phyloP scores from a whole-genome alignment of 1,140 invertebrate genomes.

The Magallana ariakensis region DNA sequence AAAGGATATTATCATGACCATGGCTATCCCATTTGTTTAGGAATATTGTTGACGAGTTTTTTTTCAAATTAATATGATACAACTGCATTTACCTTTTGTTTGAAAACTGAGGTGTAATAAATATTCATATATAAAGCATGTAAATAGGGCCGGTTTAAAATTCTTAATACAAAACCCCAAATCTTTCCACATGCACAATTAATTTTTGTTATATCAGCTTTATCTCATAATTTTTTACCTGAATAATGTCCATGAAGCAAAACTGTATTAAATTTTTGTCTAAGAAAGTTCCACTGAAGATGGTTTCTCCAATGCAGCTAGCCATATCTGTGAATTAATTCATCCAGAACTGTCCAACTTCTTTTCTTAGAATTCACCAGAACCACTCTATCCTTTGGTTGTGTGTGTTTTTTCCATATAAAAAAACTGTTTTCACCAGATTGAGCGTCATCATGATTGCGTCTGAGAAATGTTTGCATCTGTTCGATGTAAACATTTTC shows the following conservation, averaged over 20 bases:
- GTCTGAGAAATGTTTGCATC: slow-evolving; percentile 49
- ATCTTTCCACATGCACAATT: not conserved
- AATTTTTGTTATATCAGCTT: not conserved
- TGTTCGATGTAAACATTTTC: slow-evolving; percentile 21
- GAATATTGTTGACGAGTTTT: too few relatives aligned
- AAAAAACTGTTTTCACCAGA: slow-evolving; percentile 46
- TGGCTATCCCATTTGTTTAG: too few relatives aligned
- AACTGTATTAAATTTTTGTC: slow-evolving; percentile 54
- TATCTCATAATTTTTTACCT: slow-evolving; percentile 20
- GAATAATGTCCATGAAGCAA: slow-evolving; percentile 51
- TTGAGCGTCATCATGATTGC: slow-evolving; percentile 41
- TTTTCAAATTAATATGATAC: too few relatives aligned
- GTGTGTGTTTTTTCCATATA: slow-evolving; percentile 49
- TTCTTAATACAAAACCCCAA: too few relatives aligned
- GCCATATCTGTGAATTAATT: slow-evolving; percentile 42
- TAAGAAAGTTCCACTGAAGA: slow-evolving; percentile 40
- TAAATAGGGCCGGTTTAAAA: too few relatives aligned
- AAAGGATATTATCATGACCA: too few relatives aligned
- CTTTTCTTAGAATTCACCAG: slow-evolving; percentile 46
- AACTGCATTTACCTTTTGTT: too few relatives aligned
- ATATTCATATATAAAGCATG: too few relatives aligned
- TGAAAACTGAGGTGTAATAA: too few relatives aligned
- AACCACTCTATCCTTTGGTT: slow-evolving; percentile 39
- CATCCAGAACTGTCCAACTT: slow-evolving; percentile 51
- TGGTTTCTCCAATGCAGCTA: slow-evolving; percentile 9